phyloP scores from a whole-genome alignment of 2,113 vertebrate genomes.

The Deroptyus accipitrinus region DNA sequence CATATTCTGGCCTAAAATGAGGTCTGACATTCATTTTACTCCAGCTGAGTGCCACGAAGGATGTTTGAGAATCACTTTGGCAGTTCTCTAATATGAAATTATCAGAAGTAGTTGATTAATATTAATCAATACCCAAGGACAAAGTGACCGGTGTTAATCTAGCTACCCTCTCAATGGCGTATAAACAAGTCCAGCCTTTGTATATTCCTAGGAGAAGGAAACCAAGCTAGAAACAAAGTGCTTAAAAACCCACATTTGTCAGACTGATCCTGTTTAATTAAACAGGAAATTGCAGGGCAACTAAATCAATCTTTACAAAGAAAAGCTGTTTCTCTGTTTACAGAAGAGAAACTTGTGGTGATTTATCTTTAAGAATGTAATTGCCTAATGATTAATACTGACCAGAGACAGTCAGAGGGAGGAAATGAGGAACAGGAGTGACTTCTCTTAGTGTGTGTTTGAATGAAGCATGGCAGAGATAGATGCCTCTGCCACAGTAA shows the following conservation, averaged over 20 bases:
- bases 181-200: not conserved
- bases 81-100: not conserved
- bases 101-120: not conserved
- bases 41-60: not conserved
- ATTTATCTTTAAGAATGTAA: slow-evolving; percentile 60
- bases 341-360: slow-evolving; percentile 41
- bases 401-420: not conserved
- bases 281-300: slow-evolving; percentile 62
- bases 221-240: slow-evolving; percentile 11
- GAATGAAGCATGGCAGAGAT: not conserved
- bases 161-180: not conserved
- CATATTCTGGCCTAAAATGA: not conserved
- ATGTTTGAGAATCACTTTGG: not conserved
- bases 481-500: not conserved
- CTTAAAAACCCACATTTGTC: slow-evolving; percentile 45
- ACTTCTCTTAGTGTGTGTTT: not conserved
- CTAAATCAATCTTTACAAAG: slow-evolving; percentile 56
- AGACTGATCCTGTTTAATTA: slow-evolving; percentile 64
- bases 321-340: slow-evolving; percentile 65
- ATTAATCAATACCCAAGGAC: not conserved
- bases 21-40: not conserved
- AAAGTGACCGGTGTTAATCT: not conserved
- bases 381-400: slow-evolving; percentile 60
- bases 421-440: slow-evolving; percentile 28
- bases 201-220: not conserved